Evolutionary conservation across 2,888 invertebrate species (phyloP), one percentile per base, ranked within the genome.

Genomic region (Limnephilus marmoratus): DNA sequence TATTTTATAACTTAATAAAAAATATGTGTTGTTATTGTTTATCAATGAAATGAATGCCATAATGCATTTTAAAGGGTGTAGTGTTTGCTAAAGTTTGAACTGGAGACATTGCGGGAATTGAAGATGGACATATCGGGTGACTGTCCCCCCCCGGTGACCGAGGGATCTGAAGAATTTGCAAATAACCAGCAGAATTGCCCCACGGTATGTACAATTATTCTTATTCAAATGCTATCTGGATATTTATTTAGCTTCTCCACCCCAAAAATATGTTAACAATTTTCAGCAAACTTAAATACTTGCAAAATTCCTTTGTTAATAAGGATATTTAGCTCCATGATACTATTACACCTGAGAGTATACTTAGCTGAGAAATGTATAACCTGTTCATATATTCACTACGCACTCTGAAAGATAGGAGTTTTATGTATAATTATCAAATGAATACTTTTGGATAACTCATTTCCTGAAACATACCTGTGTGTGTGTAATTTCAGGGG

Each of bases 1-100:
- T 68, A 68, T n/a, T n/a, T 68, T 68, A 68, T 24, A 68, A 24
- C 24, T 3, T 9, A 68, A n/a, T n/a, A 68, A 68, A 68, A 68
- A 68, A 68, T 68, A 68, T 68, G 24, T 68, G 68, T 68, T 31
- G 5, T 18, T 83, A 85, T 45, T 41, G 37, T 85, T 85, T 85
- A 41, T 13, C 85, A 49, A n/a, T 45, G 3, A 41, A 18, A 45
- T 45, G 9, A 85, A 85, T 85, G 13, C n/a, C 29, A 7, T 37
- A 88, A 34, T 37, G 31, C n/a, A 88, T 37, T 88, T 88, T 53
- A 88, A 88, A 88, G 88, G 37, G 53, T 68, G 87, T 87, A 29
- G 29, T 53, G 87, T 68, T 49, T 49, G 31, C 49, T 41, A 49
- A 88, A 29, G 34, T 88, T 68, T 34, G n/a, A 34, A 49, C 37